Percentiles rank a stretch among this genome's conserved stretches.
phyloP scores from a whole-genome alignment of 2,888 invertebrate genomes.

The Cheilosia urbana region DNA sequence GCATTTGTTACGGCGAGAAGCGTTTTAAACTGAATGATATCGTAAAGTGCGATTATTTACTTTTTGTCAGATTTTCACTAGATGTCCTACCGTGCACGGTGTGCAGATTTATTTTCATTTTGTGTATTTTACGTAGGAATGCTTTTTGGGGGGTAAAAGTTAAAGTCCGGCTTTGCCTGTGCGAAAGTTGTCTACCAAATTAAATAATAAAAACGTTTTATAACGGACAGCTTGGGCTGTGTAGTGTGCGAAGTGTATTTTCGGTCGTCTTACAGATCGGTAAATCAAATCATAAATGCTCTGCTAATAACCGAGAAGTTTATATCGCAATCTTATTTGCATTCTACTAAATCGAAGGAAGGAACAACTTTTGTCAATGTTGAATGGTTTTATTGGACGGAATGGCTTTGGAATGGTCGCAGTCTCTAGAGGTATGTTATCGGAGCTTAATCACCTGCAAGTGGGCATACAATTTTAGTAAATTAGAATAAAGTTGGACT shows the following conservation, averaged over 20 bases:
- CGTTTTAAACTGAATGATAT: slow-evolving; percentile 19
- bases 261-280: slow-evolving; percentile 4
- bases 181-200: not conserved
- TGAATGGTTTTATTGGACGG: not conserved
- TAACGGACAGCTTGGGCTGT: not conserved
- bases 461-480: too few species aligned
- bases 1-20: not conserved
- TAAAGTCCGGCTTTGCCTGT: not conserved
- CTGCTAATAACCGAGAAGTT: not conserved
- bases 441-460: too few species aligned
- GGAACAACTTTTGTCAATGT: not conserved
- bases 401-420: not conserved
- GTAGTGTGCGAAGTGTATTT: not conserved
- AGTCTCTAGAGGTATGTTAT: too few species aligned
- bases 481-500: too few species aligned
- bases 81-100: not conserved
- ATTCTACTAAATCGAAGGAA: not conserved
- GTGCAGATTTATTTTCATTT: not conserved
- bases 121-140: slow-evolving; percentile 10
- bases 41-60: slow-evolving; percentile 44
- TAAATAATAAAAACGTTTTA: not conserved
- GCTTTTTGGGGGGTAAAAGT: not conserved
- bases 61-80: slow-evolving; percentile 25
- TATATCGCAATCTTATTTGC: not conserved
- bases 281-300: not conserved